Evolutionary conservation across 2,888 invertebrate species (phyloP), one percentile per base, ranked within the genome.

Genomic region (Agrilus biguttatus): DNA sequence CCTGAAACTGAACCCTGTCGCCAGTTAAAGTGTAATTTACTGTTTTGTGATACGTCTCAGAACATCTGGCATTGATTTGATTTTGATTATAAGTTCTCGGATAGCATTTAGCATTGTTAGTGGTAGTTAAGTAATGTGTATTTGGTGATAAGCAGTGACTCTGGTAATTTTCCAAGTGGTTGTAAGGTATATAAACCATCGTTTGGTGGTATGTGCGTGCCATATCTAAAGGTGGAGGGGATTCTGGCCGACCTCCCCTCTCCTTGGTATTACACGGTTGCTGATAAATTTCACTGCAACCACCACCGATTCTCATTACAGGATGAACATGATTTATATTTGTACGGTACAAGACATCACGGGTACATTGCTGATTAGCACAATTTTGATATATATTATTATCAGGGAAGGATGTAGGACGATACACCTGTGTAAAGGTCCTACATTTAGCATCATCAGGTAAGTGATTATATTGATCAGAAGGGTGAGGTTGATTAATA

Each of bases 141-240:
- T 53, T 58, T 8, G 57, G 55, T 21, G 58, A 51, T 23, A 53
- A 40, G 14, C 47, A 48, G 10, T 43, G 44, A 8, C 52, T 49
- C 40, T 59, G 59, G 40, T 56, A 61, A 14, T 56, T 61, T 53
- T 67, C 66, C 45, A 69, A 62, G 46, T 66, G 66, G 55, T 73
- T 77, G 56, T 81, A 81, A 1, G 81, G 81, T 53, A 82, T 77
- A 49, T 81, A 73, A 36, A 75, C 72, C 63, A 81, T 74, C 1
- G 80, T 75, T 59, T 81, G 79, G 49, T 81, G 80, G 56, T 78
- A 78, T 50, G 70, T 76, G 33, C 78, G 69, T 0, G 65, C 62
- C 40, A 67, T 54, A 42, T 67, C 67, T 45, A 80, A 72, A 0
- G 82, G 81, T 1, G 82, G 80, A 6, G 82, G 81, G 0, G 81